Evolutionary conservation across 2,888 invertebrate genomes (phyloP).

Genomic region (Ectobius pallidus): DNA sequence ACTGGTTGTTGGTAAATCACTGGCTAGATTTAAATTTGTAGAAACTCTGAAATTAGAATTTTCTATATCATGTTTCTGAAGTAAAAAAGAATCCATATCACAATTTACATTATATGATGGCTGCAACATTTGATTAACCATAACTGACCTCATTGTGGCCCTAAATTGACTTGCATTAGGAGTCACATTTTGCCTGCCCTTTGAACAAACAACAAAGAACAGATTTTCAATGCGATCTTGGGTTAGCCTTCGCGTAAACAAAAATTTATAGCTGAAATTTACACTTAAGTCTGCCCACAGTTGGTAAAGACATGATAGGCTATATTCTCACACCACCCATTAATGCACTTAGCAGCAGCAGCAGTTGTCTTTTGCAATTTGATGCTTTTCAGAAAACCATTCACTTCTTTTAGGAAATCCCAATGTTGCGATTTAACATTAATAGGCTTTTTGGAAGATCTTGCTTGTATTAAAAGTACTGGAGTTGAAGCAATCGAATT

Average conservation of each 20-base stretch:
- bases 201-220: background rate
- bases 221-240: conserved; percentile 1
- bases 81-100: background rate
- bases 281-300: conserved; percentile 12
- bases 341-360: conserved; percentile 5
- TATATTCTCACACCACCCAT: conserved; percentile 18
- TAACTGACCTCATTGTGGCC: background rate
- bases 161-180: too few relatives aligned
- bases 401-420: conserved; percentile 19
- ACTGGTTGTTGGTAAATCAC: background rate
- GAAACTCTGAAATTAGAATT: background rate
- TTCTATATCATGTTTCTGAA: background rate
- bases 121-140: background rate
- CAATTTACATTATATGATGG: background rate
- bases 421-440: conserved; percentile 1
- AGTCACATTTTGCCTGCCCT: too few relatives aligned
- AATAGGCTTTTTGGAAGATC: background rate
- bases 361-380: conserved; percentile 14
- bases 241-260: conserved; percentile 25
- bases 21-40: too few relatives aligned
- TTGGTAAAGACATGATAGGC: background rate
- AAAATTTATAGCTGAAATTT: conserved; percentile 14
- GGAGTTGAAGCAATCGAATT: conserved; percentile 31
- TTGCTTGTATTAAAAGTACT: background rate
- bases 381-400: background rate